Base-by-base conservation (phyloP, 2,797 vertebrate species). In the Bradypodion pumilum region DNA sequence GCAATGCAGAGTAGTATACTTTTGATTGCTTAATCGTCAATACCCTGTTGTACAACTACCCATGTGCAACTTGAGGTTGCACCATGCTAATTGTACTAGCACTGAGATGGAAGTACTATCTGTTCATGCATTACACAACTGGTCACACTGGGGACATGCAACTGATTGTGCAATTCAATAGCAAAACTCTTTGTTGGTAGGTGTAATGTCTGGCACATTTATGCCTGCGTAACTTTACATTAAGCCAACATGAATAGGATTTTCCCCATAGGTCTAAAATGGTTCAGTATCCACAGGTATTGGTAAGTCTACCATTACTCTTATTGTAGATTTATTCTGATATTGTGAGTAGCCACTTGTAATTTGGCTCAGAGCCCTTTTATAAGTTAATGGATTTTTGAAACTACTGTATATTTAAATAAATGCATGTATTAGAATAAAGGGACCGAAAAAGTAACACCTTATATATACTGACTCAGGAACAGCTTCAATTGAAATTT, bases 241-340 rank as follows among this genome's bases (percentile, higher is more conserved):
- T 56, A 56, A 2, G 19, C 15, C 15, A 56, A 19, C 19, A 19
- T n/a, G 52, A 56, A 56, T 19, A 56, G 52, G 52, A 56, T 16
- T 56, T 21, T 56, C 15, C 15, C 13, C 16, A 79, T 13, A 40
- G 1, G 0, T 74, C 4, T 0, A 80, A 32, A 69, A 81, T 21
- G 4, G 27, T 74, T 80, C 21, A 12, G 29, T 73, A 87, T 0
- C 52, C 74, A 21, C 52, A 0, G 0, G 68, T 5, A 13, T 7
- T 49, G 4, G 0, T 49, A 42, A 62, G 37, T 44, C 44, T 27
- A 46, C 23, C 62, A 52, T 5, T 3, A 13, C 1, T 0, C 0
- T 60, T 42, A 1, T 1, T 0, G 40, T 0, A 0, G 0, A 5
- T 49, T 12, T 0, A 2, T n/a, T 40, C 16, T 4, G 19, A 60